Evolutionary conservation across 2,113 vertebrate species (phyloP).

Genomic region (Tamias sibiricus): DNA sequence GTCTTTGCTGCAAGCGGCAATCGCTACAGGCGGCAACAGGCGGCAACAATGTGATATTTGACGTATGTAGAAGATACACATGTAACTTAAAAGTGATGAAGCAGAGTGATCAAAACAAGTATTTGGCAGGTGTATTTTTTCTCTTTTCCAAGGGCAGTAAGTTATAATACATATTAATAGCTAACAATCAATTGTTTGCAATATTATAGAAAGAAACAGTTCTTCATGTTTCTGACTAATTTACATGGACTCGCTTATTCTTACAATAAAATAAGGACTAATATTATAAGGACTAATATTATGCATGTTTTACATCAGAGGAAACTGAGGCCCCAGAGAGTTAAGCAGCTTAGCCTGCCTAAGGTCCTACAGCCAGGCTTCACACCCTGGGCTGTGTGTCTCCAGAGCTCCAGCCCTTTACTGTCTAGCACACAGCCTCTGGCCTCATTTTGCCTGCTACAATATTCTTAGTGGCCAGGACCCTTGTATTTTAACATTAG

Average conservation of each 20-base stretch:
- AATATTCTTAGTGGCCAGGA: not conserved
- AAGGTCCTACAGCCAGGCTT: not conserved
- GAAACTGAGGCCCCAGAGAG: not conserved
- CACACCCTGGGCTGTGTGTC: not conserved
- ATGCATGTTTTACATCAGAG: not conserved
- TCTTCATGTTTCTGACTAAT: not conserved
- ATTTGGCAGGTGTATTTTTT: not conserved
- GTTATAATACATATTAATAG: not conserved
- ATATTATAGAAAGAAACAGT: not conserved
- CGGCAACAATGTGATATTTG: slow-evolving; percentile 26
- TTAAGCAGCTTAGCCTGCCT: not conserved
- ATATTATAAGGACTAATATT: not conserved
- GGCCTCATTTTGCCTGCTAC: not conserved
- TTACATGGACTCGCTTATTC: not conserved
- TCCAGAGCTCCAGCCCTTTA: not conserved
- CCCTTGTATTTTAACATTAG: not conserved
- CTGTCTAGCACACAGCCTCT: not conserved
- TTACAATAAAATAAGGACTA: not conserved
- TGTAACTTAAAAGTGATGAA: not conserved
- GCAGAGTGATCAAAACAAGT: slow-evolving; percentile 4
- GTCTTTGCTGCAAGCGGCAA: too few relatives aligned
- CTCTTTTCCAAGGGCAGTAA: not conserved
- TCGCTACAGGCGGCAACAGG: too few relatives aligned
- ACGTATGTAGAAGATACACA: not conserved
- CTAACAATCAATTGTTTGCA: not conserved